A percentile compares a stretch with the other conserved stretches of the same genome.
phyloP scores from a whole-genome alignment of 2,113 vertebrate species.

The Atlantisia rogersi region DNA sequence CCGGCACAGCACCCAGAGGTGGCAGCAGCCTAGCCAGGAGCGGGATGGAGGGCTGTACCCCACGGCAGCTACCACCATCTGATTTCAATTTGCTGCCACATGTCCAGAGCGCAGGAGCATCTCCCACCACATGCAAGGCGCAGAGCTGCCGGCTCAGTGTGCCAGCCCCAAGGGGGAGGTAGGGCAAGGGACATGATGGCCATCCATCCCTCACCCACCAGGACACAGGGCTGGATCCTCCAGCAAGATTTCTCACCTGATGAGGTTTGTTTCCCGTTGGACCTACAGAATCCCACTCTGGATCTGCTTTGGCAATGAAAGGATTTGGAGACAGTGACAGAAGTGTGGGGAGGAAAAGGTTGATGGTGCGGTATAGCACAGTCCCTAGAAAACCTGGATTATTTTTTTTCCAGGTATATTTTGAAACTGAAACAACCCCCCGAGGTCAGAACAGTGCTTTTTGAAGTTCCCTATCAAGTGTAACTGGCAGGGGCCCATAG shows the following conservation, averaged over 20 bases:
- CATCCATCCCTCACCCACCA: fast-evolving
- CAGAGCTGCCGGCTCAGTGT: not conserved
- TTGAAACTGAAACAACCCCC: not conserved
- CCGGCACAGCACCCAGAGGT: fast-evolving
- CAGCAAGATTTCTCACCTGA: not conserved
- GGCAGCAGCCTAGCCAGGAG: not conserved
- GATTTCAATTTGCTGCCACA: not conserved
- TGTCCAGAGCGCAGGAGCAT: fast-evolving
- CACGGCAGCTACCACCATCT: fast-evolving
- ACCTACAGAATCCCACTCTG: not conserved
- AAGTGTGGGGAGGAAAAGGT: not conserved
- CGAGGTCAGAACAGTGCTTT: not conserved
- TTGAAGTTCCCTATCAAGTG: not conserved
- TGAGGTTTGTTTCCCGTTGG: not conserved
- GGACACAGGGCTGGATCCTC: not conserved
- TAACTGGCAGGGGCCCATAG: not conserved
- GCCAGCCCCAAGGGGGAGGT: fast-evolving
- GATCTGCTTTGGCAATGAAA: not conserved
- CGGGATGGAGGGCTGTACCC: not conserved
- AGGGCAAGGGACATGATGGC: fast-evolving
- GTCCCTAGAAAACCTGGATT: not conserved
- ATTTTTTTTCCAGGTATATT: not conserved
- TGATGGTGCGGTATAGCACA: not conserved
- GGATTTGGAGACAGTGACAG: not conserved
- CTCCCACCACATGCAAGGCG: not conserved